Conservation (phyloP, 2,113 vertebrate species). For the Larimichthys crocea region DNA sequence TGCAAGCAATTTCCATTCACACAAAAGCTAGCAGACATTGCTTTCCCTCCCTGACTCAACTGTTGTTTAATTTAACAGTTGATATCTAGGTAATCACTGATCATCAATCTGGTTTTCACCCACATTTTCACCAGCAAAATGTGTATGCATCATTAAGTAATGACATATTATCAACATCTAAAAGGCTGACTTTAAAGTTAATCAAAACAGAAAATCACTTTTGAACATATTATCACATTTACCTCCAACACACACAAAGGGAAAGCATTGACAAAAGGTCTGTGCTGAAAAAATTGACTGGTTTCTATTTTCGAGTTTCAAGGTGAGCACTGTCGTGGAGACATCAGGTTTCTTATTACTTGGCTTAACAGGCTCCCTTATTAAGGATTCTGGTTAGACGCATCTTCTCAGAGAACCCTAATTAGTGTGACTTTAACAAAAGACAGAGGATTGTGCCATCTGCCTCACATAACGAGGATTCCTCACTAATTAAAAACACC, state of each 20-base stretch:
- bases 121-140: not conserved
- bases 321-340: slow-evolving; percentile 83
- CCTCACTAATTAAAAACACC: slow-evolving; percentile 91
- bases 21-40: slow-evolving; percentile 37
- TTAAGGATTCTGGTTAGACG: slow-evolving; percentile 87
- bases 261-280: slow-evolving; percentile 54
- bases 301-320: slow-evolving; percentile 78
- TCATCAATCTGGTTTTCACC: not conserved
- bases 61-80: slow-evolving; percentile 18
- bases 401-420: slow-evolving; percentile 89
- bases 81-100: slow-evolving; percentile 14
- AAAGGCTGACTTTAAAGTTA: slow-evolving; percentile 5
- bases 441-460: slow-evolving; percentile 88
- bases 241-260: slow-evolving; percentile 36
- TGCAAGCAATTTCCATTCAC: slow-evolving; percentile 30
- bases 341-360: slow-evolving; percentile 85
- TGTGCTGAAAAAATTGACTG: slow-evolving; percentile 62
- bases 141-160: not conserved
- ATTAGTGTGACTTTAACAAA: slow-evolving; percentile 93
- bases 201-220: slow-evolving; percentile 32
- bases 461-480: slow-evolving; percentile 89
- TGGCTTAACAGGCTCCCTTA: slow-evolving; percentile 85
- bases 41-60: slow-evolving; percentile 1
- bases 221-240: slow-evolving; percentile 54
- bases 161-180: not conserved